These are phyloP conservation scores for Embiotoca jacksoni DNA, from an alignment of 2,113 vertebrate genomes.

Conservation along the genomic window DNA sequence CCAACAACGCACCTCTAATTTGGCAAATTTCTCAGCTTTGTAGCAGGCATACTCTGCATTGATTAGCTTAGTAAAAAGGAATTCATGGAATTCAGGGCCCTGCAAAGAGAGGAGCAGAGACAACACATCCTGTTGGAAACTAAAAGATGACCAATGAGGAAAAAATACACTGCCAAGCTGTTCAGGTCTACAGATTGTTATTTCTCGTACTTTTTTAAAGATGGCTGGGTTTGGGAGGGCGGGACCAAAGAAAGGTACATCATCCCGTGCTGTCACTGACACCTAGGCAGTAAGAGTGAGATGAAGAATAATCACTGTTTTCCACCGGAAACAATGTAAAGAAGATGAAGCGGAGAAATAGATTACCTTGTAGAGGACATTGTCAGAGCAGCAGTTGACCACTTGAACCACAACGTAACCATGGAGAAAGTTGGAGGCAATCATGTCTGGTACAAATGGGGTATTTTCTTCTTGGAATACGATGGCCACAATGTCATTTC, in stretches of 20 bases:
- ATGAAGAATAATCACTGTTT: not conserved
- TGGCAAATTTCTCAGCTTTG: conserved; percentile 97
- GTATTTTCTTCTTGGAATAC: conserved; percentile 98
- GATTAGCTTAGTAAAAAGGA: conserved; percentile 96
- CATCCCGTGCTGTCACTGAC: conserved; percentile 93
- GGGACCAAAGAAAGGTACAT: conserved; percentile 95
- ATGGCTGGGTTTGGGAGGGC: conserved; percentile 92
- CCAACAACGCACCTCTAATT: conserved; percentile 89
- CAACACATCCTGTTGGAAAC: not conserved
- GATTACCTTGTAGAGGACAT: conserved; percentile 92
- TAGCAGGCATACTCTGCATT: conserved; percentile 97
- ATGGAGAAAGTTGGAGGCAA: conserved; percentile 97
- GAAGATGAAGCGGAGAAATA: rapidly evolving
- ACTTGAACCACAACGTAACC: conserved; percentile 96
- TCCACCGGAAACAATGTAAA: not conserved
- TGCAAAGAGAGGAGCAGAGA: conserved; percentile 59
- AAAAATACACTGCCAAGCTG: too few relatives aligned
- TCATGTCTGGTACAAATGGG: conserved; percentile 99
- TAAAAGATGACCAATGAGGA: not conserved
- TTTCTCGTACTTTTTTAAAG: conserved; percentile 90
- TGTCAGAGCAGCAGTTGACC: conserved; percentile 84
- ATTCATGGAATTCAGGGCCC: conserved; percentile 96
- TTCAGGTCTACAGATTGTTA: not conserved
- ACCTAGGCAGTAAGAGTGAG: conserved; percentile 81
- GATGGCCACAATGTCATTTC: conserved; percentile 97